Evolutionary conservation across 1,140 invertebrate species (phyloP), one percentile per base, ranked within the genome.

Genomic region (Zaprionus vittiger): DNA sequence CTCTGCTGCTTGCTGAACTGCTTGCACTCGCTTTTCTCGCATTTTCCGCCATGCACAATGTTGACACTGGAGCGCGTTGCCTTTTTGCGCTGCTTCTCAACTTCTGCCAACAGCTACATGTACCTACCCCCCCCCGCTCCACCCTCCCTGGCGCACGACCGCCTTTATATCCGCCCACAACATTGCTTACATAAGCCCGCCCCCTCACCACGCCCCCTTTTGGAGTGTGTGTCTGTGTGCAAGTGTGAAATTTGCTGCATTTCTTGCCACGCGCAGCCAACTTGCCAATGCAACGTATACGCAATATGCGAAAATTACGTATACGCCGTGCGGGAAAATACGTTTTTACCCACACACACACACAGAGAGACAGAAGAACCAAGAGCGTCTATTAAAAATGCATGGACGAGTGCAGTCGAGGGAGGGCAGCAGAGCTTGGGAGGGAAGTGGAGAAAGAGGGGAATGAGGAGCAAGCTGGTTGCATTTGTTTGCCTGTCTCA

Each of bases 231-330:
- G 49, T 63, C 38, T 61, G 38, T 59, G 59, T 70, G 67, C 41
- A 67, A 38, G 73, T 75, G 38, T 67, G 68, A 55, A 72, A 64
- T 62, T 75, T 54, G 72, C 64, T 83, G 80, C 80, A 81, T 81
- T 81, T 81, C 67, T 79, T 67, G 71, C 80, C 78, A 69, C 75
- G 62, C 34, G 60, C 81, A 77, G 80, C 63, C 78, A 83, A 79
- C 69, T 83, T 76, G 76, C 77, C 71, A 79, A 73, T 83, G 83
- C 83, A 89, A 56, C 84, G 84, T 73, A 89, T 83, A 89, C 84
- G 83, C 83, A 86, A 83, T 89, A 86, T 86, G 84, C 77, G 83
- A 81, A 89, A 86, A 84, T 87, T 87, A 89, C 85, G 74, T 89
- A 84, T 79, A 81, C 84, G 72, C 55, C 65, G 64, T 64, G 83